Evolutionary conservation across 2,888 invertebrate genomes (phyloP), one percentile per base, ranked within the genome.

Genomic region (Petrophora chlorosata): DNA sequence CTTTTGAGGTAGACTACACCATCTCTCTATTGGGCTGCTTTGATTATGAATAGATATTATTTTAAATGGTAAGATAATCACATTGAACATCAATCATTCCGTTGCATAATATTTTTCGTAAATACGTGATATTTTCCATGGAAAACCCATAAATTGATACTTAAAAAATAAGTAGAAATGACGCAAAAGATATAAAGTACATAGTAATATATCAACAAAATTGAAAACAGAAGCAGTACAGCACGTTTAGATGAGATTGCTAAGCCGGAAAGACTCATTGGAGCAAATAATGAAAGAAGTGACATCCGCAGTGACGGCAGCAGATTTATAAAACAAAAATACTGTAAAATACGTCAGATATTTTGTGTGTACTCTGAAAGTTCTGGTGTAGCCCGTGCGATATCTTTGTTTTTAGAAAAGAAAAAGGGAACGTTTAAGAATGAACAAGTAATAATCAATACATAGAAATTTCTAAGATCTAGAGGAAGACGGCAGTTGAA

Each of bases 221-320:
- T 25, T 25, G 49, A 39, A 44, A 50, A 50, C 32, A 40, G 29
- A 26, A 34, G 29, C 34, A 25, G 26, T 28, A 10, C 32, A 38
- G 28, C 23, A 50, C 43, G 44, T 39, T 50, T 50, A 44, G 33
- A 44, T 39, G 22, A 39, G 41, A 19, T 40, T 42, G 17, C 30
- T 16, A 46, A 51, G 50, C 42, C 49, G 36, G 35, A 53, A 59
- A 55, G 50, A 53, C 39, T 29, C 51, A 48, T 50, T 40, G 48
- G 43, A 53, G 58, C 55, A 53, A 43, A 51, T 58, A 58, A 55
- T 58, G 45, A 48, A 55, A 54, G 44, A 49, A 49, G 44, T 44
- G 57, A 50, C 57, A 53, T 36, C 42, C 45, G 51, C 44, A 51
- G 23, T 29, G 49, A 48, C 38, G 35, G 48, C 22, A 2, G 14